These are phyloP conservation scores for Globia sparganii DNA, from an alignment of 2,888 invertebrate genomes.

Conservation along the genomic window DNA sequence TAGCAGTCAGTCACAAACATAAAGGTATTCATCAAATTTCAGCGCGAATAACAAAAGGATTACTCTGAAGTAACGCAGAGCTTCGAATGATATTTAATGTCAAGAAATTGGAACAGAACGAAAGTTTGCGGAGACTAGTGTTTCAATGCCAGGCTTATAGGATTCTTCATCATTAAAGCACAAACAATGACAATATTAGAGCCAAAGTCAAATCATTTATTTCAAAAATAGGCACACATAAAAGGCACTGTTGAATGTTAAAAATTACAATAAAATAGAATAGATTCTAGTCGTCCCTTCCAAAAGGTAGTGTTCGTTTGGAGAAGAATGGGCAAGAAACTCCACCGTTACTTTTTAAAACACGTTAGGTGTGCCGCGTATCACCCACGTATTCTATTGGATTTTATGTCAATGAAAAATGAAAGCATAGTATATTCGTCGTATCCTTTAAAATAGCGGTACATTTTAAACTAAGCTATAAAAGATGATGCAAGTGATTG, in stretches of 20 bases:
- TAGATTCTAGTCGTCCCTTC: too few species aligned
- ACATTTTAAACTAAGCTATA: too few species aligned
- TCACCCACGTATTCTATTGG: neutral
- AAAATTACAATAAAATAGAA: too few species aligned
- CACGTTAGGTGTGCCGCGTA: neutral
- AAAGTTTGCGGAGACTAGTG: neutral
- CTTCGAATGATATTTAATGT: neutral
- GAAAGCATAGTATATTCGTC: neutral
- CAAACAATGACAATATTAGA: neutral
- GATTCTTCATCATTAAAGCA: neutral
- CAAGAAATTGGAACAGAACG: neutral
- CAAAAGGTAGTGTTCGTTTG: too few species aligned
- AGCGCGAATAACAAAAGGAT: neutral
- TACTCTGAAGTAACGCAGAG: neutral
- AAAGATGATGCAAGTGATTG: too few species aligned
- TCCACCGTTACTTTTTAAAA: too few species aligned
- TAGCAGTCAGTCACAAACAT: neutral
- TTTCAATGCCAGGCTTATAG: neutral
- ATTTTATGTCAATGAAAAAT: neutral
- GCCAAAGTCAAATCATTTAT: too few species aligned
- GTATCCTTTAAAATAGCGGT: neutral
- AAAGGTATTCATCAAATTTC: conserved; percentile 14
- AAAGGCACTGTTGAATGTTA: too few species aligned
- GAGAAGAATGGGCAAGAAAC: too few species aligned
- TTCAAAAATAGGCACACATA: too few species aligned